phyloP scores from a whole-genome alignment of 2,797 vertebrate genomes.

The Molossus molossus region DNA sequence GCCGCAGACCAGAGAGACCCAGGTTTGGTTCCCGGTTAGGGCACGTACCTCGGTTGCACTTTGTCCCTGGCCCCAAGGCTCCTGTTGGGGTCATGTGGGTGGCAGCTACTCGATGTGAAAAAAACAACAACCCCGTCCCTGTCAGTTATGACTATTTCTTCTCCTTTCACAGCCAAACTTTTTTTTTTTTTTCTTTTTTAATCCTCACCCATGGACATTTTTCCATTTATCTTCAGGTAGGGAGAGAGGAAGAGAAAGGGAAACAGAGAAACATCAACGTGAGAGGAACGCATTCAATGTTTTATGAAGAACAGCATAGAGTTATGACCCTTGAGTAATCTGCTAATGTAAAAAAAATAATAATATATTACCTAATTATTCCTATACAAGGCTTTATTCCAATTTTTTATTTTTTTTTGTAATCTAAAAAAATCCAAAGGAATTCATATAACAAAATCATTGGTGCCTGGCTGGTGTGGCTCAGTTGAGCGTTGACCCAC shows the following conservation, averaged over 20 bases:
- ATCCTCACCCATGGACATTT: not conserved
- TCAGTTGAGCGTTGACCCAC: no score
- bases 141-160: not conserved
- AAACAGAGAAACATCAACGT: not conserved
- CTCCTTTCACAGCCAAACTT: not conserved
- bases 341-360: not conserved
- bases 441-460: conserved; percentile 7
- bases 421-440: conserved; percentile 18
- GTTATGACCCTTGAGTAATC: not conserved
- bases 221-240: not conserved
- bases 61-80: no score
- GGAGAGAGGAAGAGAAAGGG: not conserved
- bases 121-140: not conserved
- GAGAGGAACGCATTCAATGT: not conserved
- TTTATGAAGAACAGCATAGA: not conserved
- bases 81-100: no score
- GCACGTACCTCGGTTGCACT: no score
- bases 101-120: no score
- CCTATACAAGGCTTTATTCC: not conserved
- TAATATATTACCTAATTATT: not conserved
- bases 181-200: not conserved
- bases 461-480: not conserved
- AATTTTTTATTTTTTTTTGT: not conserved
- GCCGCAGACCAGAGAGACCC: no score
- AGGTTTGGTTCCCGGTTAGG: no score